A percentile compares a stretch with the other conserved stretches of the same genome.
Conservation (phyloP, 1,140 invertebrate genomes). For the Limonius californicus region DNA sequence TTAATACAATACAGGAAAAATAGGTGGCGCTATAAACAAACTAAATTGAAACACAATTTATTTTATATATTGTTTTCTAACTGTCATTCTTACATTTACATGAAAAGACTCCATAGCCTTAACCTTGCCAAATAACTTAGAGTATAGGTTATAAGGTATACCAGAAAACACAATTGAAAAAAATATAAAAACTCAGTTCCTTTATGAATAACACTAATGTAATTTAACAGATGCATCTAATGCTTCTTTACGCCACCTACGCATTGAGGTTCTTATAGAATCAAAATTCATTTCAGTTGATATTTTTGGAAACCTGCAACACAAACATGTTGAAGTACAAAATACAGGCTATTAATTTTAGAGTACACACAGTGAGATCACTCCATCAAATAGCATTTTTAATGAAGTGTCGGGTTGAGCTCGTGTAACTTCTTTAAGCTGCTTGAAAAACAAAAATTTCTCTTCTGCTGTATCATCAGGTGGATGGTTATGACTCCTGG, state of each 20-base stretch:
- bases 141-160: no score
- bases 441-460: slow-evolving; percentile 17
- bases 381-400: not conserved
- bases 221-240: not conserved
- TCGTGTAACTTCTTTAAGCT: not conserved
- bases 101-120: no score
- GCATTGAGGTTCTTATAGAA: slow-evolving; percentile 18
- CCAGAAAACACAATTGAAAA: no score
- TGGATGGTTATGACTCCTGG: slow-evolving; percentile 27
- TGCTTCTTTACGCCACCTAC: slow-evolving; percentile 18
- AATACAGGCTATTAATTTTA: no score
- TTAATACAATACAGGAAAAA: no score
- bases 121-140: no score
- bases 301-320: slow-evolving; percentile 3
- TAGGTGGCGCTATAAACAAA: no score
- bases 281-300: not conserved
- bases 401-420: not conserved
- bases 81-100: no score
- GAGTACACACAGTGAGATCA: not conserved
- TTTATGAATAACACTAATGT: no score
- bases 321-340: not conserved
- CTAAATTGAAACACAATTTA: no score
- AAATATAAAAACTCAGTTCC: no score
- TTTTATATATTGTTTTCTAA: no score
- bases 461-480: slow-evolving; percentile 17